phyloP scores from a whole-genome alignment of 2,888 invertebrate genomes.

The Anagyrus pseudococci region DNA sequence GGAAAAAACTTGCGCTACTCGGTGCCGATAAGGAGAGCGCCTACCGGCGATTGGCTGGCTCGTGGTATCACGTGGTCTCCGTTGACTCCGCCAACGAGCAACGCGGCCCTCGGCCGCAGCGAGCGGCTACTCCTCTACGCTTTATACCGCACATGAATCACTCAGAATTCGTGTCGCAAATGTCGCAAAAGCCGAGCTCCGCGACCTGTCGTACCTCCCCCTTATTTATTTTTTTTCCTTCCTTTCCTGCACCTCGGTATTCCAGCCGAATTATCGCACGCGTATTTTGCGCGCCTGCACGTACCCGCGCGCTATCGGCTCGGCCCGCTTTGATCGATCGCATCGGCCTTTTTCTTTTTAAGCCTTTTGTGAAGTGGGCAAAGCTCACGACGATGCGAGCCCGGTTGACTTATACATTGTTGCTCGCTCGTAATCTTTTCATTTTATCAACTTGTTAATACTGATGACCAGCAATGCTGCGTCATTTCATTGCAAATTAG shows the following conservation, averaged over 20 bases:
- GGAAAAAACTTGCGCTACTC: constrained; percentile 39
- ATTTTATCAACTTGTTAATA: too few relatives aligned
- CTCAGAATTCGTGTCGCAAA: constrained; percentile 35
- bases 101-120: neutral
- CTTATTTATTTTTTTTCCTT: neutral
- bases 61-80: constrained; percentile 27
- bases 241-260: neutral
- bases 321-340: neutral
- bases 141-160: constrained; percentile 32
- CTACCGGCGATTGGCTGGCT: constrained; percentile 31
- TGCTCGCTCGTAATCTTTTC: too few relatives aligned
- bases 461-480: too few relatives aligned
- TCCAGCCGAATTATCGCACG: neutral
- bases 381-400: too few relatives aligned
- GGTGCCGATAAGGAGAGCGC: constrained; percentile 33
- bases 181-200: neutral
- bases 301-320: neutral
- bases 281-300: neutral
- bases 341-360: too few relatives aligned
- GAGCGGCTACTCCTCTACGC: neutral
- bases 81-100: constrained; percentile 5
- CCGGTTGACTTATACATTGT: too few relatives aligned
- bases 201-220: neutral
- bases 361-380: too few relatives aligned
- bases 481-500: too few relatives aligned